Conservation (phyloP, 2,113 vertebrate genomes). For the Microcebus jonahi region DNA sequence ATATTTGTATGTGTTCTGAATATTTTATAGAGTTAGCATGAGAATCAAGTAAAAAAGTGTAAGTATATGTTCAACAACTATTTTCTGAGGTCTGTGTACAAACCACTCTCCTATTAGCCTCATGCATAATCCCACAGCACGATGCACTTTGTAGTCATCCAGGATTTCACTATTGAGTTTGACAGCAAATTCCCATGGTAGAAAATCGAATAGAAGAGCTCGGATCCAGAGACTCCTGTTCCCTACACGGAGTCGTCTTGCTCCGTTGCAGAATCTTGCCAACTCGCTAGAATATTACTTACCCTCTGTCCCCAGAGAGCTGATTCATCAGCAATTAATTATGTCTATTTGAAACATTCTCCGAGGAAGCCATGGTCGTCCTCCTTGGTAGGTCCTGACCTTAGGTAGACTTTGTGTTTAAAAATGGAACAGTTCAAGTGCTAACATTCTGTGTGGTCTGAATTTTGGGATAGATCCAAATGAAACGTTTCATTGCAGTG, state of each 20-base stretch:
- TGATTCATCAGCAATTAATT: conserved; percentile 60
- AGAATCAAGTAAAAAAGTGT: background rate
- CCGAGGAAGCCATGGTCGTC: conserved; percentile 18
- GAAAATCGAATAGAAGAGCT: background rate
- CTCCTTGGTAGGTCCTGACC: conserved; percentile 47
- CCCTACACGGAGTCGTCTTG: background rate
- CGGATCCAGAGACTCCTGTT: background rate
- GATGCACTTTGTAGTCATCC: background rate
- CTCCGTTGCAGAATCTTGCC: conserved; percentile 16
- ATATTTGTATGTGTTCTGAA: background rate
- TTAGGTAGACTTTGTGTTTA: conserved; percentile 55
- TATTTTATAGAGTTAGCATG: background rate
- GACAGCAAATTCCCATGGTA: background rate
- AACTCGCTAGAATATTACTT: conserved; percentile 14
- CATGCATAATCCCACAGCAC: background rate
- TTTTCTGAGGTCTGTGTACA: background rate
- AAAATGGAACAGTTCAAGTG: conserved; percentile 39
- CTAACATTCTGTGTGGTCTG: conserved; percentile 58
- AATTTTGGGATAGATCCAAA: conserved; percentile 62
- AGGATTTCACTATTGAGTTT: background rate
- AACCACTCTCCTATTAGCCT: background rate
- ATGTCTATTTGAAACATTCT: conserved; percentile 52
- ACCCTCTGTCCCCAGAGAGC: background rate
- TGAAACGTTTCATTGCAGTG: conserved; percentile 56
- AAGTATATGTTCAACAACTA: background rate